A percentile compares a stretch with the other conserved stretches of the same genome.
These are phyloP conservation scores for Rhabditophanes sp. DNA, from an alignment of 2,888 invertebrate genomes.

Conservation along the genomic window DNA sequence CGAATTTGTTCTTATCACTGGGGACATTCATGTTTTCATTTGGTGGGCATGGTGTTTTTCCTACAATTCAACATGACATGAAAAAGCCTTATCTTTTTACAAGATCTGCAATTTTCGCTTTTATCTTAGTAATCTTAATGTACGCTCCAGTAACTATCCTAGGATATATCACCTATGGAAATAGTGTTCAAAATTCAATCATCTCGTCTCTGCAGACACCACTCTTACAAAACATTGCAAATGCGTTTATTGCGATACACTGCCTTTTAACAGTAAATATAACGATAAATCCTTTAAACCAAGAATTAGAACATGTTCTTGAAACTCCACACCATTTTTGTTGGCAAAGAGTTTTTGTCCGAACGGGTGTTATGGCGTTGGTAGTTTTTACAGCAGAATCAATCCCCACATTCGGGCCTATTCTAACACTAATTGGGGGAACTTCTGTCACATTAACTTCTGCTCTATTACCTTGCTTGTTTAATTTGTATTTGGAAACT, in stretches of 20 bases:
- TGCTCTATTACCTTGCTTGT: slow-evolving; percentile 25
- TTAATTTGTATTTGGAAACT: slow-evolving; percentile 18
- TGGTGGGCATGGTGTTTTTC: slow-evolving; percentile 49
- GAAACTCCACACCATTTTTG: slow-evolving; percentile 31
- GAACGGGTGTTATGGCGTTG: slow-evolving; percentile 22
- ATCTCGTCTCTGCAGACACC: slow-evolving; percentile 27
- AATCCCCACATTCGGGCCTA: slow-evolving; percentile 36
- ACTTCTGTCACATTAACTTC: slow-evolving; percentile 24
- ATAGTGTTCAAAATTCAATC: slow-evolving; percentile 28
- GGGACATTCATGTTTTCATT: slow-evolving; percentile 41
- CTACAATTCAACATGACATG: slow-evolving; percentile 84
- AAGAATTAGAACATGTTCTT: slow-evolving; percentile 36
- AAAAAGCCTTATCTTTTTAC: slow-evolving; percentile 60
- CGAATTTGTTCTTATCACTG: slow-evolving; percentile 26
- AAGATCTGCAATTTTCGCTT: slow-evolving; percentile 52
- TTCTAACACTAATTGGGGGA: slow-evolving; percentile 22
- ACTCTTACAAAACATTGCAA: slow-evolving; percentile 29
- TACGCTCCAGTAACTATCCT: slow-evolving; percentile 37
- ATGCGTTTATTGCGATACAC: slow-evolving; percentile 41
- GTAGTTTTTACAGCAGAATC: slow-evolving; percentile 30
- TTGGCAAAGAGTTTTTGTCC: slow-evolving; percentile 21
- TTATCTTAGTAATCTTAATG: slow-evolving; percentile 27
- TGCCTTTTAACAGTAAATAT: slow-evolving; percentile 41
- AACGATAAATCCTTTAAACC: slow-evolving; percentile 37
- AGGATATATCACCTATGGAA: slow-evolving; percentile 38